phyloP scores from a whole-genome alignment of 2,113 vertebrate genomes.

The Catagonus wagneri region DNA sequence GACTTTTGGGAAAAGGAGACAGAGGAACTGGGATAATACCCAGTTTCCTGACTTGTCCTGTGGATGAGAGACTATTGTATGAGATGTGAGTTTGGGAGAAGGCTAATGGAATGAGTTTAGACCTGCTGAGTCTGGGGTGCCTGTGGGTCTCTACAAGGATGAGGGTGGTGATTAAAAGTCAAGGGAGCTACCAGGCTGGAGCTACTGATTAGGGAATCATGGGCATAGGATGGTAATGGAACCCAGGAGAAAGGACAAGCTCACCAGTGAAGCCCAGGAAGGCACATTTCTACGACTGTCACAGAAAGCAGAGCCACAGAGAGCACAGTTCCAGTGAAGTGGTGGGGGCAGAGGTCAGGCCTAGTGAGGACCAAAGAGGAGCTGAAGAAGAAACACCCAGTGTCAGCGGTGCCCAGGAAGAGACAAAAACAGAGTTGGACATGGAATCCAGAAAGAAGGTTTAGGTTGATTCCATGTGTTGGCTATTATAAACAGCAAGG shows the following conservation, averaged over 20 bases:
- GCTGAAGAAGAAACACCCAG: neutral
- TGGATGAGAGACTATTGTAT: neutral
- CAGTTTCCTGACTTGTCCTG: neutral
- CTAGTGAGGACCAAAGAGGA: neutral
- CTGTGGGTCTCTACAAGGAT: neutral
- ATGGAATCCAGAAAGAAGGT: neutral
- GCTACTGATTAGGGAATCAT: neutral
- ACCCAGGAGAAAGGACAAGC: too few relatives aligned
- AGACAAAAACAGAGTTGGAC: neutral
- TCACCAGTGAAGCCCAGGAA: neutral
- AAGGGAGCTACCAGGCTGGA: neutral
- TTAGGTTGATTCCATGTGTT: too few relatives aligned
- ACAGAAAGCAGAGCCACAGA: neutral
- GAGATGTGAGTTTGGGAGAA: neutral
- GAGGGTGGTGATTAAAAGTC: neutral
- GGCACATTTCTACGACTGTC: neutral
- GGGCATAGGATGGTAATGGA: neutral
- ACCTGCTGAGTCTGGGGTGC: neutral
- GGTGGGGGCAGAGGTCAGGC: neutral
- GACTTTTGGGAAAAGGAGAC: neutral
- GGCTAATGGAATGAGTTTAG: accelerated
- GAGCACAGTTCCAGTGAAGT: neutral
- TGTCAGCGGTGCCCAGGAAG: neutral
- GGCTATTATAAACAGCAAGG: too few relatives aligned
- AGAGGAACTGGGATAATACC: neutral